A percentile compares a stretch with the other conserved stretches of the same genome.
phyloP scores from a whole-genome alignment of 2,888 invertebrate species.

The Cataglyphis albicans region DNA sequence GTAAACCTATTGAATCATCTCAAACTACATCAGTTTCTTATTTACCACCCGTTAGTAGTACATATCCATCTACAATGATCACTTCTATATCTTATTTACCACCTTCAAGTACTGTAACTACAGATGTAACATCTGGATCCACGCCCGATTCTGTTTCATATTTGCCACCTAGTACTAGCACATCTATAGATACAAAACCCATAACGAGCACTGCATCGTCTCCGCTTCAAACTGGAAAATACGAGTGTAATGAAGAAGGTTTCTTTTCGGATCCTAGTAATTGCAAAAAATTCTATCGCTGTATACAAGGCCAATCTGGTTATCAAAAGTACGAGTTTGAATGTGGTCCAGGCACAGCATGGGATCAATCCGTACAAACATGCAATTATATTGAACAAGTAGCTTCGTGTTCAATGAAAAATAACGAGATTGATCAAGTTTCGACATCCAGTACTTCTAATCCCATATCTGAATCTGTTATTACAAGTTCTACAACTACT shows the following conservation, averaged over 20 bases:
- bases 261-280: conserved; percentile 90
- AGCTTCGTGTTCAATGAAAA: conserved; percentile 70
- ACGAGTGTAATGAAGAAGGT: conserved; percentile 87
- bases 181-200: conserved; percentile 25
- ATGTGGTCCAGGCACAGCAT: conserved; percentile 92
- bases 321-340: conserved; percentile 90
- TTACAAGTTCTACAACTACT: conserved; percentile 5
- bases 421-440: conserved; percentile 61
- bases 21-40: conserved; percentile 32
- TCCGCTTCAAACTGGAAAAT: conserved; percentile 43
- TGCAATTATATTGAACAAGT: conserved; percentile 89
- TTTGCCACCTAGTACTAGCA: conserved; percentile 45
- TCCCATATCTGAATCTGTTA: conserved; percentile 12
- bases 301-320: conserved; percentile 88
- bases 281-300: conserved; percentile 92
- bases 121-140: conserved; percentile 1
- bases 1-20: background rate
- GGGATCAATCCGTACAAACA: conserved; percentile 90
- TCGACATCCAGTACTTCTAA: conserved; percentile 56
- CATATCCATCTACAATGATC: conserved; percentile 16
- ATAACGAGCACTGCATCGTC: conserved; percentile 5
- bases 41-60: conserved; percentile 34
- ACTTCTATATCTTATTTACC: conserved; percentile 35
- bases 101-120: conserved; percentile 7
- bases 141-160: conserved; percentile 53